Conservation (phyloP, 2,113 vertebrate species). For the Mixornis gularis region DNA sequence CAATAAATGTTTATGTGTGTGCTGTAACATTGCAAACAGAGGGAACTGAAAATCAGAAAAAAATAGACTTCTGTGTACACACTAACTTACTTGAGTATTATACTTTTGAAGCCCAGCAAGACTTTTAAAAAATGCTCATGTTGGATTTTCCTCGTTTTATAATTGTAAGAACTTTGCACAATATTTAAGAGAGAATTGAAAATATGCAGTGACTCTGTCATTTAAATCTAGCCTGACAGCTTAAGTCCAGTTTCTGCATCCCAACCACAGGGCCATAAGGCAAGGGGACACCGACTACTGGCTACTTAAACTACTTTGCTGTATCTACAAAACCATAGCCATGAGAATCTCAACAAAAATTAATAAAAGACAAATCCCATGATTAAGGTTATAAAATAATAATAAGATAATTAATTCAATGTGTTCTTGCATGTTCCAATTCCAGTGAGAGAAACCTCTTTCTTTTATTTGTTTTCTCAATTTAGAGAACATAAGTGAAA, state of each 20-base stretch:
- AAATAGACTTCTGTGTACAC: background rate
- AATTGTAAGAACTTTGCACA: background rate
- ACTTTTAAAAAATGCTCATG: background rate
- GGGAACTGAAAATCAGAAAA: background rate
- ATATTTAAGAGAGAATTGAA: background rate
- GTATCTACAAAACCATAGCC: background rate
- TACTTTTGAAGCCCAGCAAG: background rate
- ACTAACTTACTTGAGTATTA: background rate
- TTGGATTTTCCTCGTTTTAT: background rate
- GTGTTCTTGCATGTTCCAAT: background rate
- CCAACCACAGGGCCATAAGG: accelerated
- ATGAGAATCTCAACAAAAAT: background rate
- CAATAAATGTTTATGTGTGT: background rate
- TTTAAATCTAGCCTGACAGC: background rate
- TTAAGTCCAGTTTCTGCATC: background rate
- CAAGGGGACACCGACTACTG: accelerated
- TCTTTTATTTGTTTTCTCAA: background rate
- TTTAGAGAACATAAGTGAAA: background rate
- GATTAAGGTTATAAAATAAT: background rate
- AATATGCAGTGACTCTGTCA: accelerated
- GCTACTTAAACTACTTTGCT: background rate
- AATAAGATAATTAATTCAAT: background rate
- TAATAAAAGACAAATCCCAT: background rate
- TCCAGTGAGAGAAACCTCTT: background rate
- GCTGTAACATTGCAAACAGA: background rate